A percentile compares a stretch with the other conserved stretches of the same genome.
Conservation (phyloP, 1,140 invertebrate genomes). For the Muscidifurax raptorellus region DNA sequence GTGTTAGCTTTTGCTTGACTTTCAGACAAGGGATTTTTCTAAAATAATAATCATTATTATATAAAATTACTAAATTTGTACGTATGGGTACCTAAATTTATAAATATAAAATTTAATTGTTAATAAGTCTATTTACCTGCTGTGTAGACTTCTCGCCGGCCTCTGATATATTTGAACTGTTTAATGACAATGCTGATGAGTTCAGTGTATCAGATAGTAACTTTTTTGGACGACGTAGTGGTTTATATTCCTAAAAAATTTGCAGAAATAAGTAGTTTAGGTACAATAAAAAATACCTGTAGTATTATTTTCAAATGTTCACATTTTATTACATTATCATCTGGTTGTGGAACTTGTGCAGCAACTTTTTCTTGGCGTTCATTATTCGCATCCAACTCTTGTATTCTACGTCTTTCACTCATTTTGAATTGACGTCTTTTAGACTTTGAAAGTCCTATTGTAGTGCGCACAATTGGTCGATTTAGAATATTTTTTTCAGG, state of each 20-base stretch:
- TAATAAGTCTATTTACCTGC: background rate
- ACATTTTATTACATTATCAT: background rate
- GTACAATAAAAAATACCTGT: background rate
- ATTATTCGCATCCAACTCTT: constrained; percentile 7
- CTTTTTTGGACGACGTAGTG: constrained; percentile 16
- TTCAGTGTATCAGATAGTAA: background rate
- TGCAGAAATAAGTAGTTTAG: background rate
- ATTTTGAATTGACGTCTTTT: constrained; percentile 7
- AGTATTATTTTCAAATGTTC: background rate
- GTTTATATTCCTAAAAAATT: constrained; percentile 30
- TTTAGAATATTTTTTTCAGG: constrained; percentile 21
- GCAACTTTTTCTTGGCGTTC: background rate
- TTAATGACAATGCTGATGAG: background rate
- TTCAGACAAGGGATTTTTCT: background rate
- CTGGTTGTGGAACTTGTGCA: background rate
- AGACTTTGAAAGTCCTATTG: constrained; percentile 6
- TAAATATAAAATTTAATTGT: background rate
- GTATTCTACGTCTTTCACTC: constrained; percentile 18
- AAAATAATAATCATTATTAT: background rate
- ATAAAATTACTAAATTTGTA: background rate
- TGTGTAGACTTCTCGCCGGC: background rate
- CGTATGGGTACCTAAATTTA: background rate
- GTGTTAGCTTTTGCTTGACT: background rate
- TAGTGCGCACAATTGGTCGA: background rate
- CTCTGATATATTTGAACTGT: background rate